Percentiles rank a stretch among this genome's conserved stretches.
Conservation (phyloP, 2,797 vertebrate species). For the Gymnopithys bicolor region DNA sequence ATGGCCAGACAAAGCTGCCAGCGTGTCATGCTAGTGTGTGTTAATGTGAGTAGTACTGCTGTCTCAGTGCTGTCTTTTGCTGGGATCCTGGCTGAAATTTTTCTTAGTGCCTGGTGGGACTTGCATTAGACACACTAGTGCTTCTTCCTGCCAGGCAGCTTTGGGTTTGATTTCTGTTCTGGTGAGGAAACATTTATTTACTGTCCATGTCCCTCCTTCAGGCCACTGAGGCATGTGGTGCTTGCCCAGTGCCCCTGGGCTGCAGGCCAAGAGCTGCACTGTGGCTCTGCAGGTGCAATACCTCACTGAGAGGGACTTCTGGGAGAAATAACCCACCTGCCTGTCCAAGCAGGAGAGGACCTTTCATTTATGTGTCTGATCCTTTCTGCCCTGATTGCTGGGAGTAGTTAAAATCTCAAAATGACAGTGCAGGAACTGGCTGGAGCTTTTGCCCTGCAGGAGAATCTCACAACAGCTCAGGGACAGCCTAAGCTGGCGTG, state of each 20-base stretch:
- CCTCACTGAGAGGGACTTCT: neutral
- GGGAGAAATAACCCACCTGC: neutral
- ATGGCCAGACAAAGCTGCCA: neutral
- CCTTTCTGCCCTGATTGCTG: neutral
- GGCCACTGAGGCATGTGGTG: neutral
- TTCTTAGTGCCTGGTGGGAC: neutral
- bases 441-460: neutral
- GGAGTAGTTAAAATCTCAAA: neutral
- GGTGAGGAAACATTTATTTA: neutral
- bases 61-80: neutral
- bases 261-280: neutral
- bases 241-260: neutral
- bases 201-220: neutral
- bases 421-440: neutral
- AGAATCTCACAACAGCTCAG: neutral
- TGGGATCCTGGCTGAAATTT: neutral
- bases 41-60: neutral
- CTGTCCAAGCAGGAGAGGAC: neutral
- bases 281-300: neutral
- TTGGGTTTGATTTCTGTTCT: neutral
- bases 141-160: neutral
- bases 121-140: neutral
- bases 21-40: rapidly evolving
- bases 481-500: too few relatives aligned
- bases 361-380: neutral